Evolutionary conservation across 1,140 invertebrate genomes (phyloP), one percentile per base, ranked within the genome.

Genomic region (Gryllus bimaculatus): DNA sequence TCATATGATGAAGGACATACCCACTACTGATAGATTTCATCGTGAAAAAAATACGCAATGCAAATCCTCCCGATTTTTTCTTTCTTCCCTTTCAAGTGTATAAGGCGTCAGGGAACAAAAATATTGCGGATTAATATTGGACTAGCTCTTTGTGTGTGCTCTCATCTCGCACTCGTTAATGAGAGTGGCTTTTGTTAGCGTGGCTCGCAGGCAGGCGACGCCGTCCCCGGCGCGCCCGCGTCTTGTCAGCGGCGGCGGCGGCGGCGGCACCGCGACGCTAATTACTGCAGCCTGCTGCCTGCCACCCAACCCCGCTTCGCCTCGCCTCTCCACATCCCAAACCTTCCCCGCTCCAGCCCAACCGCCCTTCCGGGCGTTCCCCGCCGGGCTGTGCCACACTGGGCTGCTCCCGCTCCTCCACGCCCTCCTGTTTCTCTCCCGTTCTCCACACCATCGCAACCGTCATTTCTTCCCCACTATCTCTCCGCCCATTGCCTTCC

Each of bases 91-190:
- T 66, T 66, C 54, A 66, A 66, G 54, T 66, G 54, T 66, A 66
- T 66, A 66, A 66, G 54, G 54, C 54, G 54, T 66, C 54, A 66
- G 54, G 54, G 54, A 66, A 66, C 54, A 66, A 66, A 66, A 66
- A 66, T 66, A 66, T 66, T 66, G 54, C 54, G 54, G 54, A 66
- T 66, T 66, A 66, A 66, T 66, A 66, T 66, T 66, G 54, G 54
- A 66, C 54, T 66, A 66, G 54, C 54, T 66, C 54, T 66, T 66
- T 66, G 54, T 66, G 54, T 66, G 54, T 66, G 54, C 54, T 66
- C 54, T 66, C 54, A 66, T 66, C 54, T 66, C 54, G 54, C 54
- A 66, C 54, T 66, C 10, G 54, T 66, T 66, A 66, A 66, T 66
- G 54, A 66, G 18, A 66, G 54, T 66, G 54, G 54, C 54, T 66